Evolutionary conservation across 2,113 vertebrate species (phyloP).

Genomic region (Tympanuchus pallidicinctus): DNA sequence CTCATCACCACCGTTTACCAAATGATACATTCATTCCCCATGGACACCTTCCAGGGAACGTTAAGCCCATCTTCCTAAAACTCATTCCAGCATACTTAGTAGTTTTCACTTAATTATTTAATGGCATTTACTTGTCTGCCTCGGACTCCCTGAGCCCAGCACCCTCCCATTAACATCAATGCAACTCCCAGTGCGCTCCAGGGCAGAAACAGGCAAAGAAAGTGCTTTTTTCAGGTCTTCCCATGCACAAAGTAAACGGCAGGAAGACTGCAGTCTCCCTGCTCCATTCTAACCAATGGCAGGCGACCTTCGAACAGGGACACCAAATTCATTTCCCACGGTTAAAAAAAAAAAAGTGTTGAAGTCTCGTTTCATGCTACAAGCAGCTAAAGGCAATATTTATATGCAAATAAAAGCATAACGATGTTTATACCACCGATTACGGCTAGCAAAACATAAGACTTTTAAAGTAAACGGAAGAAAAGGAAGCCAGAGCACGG

Average conservation of each 20-base stretch:
- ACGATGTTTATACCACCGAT: not conserved
- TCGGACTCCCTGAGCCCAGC: fast-evolving
- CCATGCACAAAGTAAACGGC: not conserved
- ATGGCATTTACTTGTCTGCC: not conserved
- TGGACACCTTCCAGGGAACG: not conserved
- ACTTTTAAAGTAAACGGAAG: fast-evolving
- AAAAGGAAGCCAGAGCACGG: not conserved
- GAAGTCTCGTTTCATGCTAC: not conserved
- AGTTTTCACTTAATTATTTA: not conserved
- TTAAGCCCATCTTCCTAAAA: not conserved
- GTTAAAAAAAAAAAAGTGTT: not conserved
- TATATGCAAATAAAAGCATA: not conserved
- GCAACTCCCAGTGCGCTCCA: not conserved
- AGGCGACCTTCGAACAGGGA: not conserved
- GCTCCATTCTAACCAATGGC: not conserved
- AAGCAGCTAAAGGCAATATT: not conserved
- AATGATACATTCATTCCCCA: not conserved
- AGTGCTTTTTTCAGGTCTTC: not conserved
- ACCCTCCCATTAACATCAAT: not conserved
- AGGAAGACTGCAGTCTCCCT: not conserved
- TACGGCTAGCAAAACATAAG: fast-evolving
- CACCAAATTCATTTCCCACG: not conserved
- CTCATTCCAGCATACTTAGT: not conserved
- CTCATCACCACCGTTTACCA: not conserved
- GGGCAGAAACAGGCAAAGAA: not conserved